Evolutionary conservation across 2,888 invertebrate genomes (phyloP).

Genomic region (Agrochola circellaris): DNA sequence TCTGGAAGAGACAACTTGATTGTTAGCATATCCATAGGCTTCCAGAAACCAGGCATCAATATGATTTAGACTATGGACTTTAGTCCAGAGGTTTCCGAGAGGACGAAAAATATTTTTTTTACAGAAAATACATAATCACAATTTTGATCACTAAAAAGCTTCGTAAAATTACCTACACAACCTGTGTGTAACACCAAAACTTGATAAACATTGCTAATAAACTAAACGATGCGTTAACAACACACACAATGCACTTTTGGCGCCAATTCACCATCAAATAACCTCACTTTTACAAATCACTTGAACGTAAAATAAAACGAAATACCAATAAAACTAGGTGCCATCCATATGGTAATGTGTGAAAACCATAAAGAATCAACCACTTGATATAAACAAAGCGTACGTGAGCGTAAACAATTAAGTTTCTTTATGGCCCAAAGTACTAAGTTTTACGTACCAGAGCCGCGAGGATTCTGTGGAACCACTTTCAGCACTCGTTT

Average conservation of each 20-base stretch:
- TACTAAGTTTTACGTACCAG: conserved; percentile 69
- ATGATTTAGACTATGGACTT: background rate
- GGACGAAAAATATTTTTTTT: background rate
- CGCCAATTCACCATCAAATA: conserved; percentile 35
- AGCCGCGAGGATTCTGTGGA: conserved; percentile 72
- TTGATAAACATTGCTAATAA: background rate
- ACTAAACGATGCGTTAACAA: conserved; percentile 6
- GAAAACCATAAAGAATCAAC: conserved; percentile 25
- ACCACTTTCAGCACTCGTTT: conserved; percentile 76
- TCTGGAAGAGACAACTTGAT: background rate
- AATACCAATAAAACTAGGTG: conserved; percentile 22
- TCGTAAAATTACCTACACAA: background rate
- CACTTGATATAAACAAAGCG: conserved; percentile 35
- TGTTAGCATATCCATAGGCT: background rate
- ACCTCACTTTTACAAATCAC: conserved; percentile 23
- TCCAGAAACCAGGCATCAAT: background rate
- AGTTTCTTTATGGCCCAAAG: conserved; percentile 1
- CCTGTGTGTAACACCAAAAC: background rate
- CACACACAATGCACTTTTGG: conserved; percentile 34
- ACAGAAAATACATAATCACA: background rate
- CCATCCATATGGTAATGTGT: conserved; percentile 5
- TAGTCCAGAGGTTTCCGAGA: background rate
- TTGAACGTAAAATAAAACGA: conserved; percentile 30
- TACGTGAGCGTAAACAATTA: conserved; percentile 33
- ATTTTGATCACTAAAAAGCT: background rate